phyloP scores from a whole-genome alignment of 2,797 vertebrate species.

The Sebastes trivittatus region DNA sequence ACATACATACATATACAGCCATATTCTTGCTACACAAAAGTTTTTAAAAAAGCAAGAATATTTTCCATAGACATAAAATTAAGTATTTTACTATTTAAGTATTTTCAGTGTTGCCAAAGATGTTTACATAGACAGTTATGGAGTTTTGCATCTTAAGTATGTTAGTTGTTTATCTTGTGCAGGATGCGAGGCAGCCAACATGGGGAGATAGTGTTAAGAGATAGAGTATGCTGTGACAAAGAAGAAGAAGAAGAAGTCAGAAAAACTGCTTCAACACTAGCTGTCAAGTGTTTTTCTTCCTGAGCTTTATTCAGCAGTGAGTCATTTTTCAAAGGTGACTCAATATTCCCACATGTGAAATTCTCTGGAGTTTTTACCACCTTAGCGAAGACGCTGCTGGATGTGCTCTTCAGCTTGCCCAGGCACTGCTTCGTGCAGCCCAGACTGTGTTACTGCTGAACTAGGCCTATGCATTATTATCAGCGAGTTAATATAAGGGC shows the following conservation, averaged over 20 bases:
- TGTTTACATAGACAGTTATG: neutral
- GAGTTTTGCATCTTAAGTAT: neutral
- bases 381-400: constrained; percentile 2
- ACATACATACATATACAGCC: no score
- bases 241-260: no score
- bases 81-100: neutral
- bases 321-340: neutral
- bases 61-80: no score
- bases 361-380: constrained; percentile 38
- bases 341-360: neutral
- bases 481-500: neutral
- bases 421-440: constrained; percentile 11
- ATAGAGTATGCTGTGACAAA: neutral
- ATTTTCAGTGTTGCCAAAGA: neutral
- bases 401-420: constrained; percentile 4
- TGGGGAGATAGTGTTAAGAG: neutral
- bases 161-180: neutral
- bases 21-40: neutral
- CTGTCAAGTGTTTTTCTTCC: constrained; percentile 16
- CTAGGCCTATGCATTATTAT: neutral
- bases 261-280: neutral
- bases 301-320: constrained; percentile 20
- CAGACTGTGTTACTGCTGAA: neutral
- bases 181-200: neutral
- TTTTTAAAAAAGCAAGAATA: no score